Evolutionary conservation across 2,797 vertebrate genomes (phyloP).

Genomic region (Ceryle rudis): DNA sequence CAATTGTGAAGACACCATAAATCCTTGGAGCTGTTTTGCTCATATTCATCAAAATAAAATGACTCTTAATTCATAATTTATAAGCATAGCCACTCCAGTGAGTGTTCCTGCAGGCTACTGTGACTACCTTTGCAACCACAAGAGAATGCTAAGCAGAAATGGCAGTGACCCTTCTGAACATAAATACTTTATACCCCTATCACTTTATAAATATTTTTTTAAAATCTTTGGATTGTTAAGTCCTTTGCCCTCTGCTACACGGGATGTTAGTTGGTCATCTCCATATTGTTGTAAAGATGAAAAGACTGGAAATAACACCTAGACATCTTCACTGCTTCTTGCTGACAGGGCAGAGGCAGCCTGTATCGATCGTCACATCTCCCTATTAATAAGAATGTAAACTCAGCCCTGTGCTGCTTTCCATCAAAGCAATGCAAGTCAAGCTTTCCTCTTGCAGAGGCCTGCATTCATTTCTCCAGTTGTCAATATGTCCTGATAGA

Average conservation of each 20-base stretch:
- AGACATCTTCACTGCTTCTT: not conserved
- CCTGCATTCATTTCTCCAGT: conserved; percentile 78
- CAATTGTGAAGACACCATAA: not conserved
- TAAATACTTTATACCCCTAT: not conserved
- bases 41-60: conserved; percentile 6
- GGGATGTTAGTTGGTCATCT: not conserved
- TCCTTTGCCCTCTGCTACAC: not conserved
- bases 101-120: not conserved
- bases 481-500: conserved; percentile 84
- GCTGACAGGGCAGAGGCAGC: conserved; percentile 56
- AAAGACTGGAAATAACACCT: not conserved
- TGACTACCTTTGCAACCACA: not conserved
- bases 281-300: not conserved
- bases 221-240: not conserved
- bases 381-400: conserved; percentile 71
- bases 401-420: conserved; percentile 71
- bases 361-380: conserved; percentile 65
- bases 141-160: conserved; percentile 1
- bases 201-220: not conserved
- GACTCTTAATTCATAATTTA: conserved; percentile 8
- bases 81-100: not conserved
- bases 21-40: not conserved
- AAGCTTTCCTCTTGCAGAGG: conserved; percentile 44
- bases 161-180: not conserved
- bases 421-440: conserved; percentile 71